These are phyloP conservation scores for Pentamera pediparva DNA, from an alignment of 53 echinoderm and acorn worm genomes.

Conservation along the genomic window DNA sequence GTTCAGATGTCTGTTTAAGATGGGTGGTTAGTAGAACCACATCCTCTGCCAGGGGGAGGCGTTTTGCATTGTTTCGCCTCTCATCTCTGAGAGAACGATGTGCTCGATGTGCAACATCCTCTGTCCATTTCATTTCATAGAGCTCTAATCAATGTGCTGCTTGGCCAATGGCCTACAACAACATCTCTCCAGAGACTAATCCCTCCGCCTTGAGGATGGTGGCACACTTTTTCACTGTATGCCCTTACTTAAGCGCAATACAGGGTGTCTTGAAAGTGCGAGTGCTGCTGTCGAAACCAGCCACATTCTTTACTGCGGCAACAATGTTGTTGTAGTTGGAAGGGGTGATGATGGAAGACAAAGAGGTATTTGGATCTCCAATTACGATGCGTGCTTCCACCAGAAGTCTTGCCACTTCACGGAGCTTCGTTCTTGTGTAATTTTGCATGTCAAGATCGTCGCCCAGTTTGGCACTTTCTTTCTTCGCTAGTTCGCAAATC, in stretches of 20 bases:
- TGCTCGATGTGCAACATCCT: background rate
- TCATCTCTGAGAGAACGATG: background rate
- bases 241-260: slow-evolving; percentile 40
- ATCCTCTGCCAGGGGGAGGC: slow-evolving; percentile 28
- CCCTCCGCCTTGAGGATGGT: slow-evolving; percentile 2
- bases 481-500: slow-evolving; percentile 57
- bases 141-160: background rate
- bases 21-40: slow-evolving; percentile 19
- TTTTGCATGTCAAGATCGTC: slow-evolving; percentile 57
- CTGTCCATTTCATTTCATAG: slow-evolving; percentile 26
- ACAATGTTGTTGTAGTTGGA: slow-evolving; percentile 11
- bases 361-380: slow-evolving; percentile 1
- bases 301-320: slow-evolving; percentile 15
- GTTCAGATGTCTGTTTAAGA: background rate
- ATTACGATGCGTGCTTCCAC: slow-evolving; percentile 29
- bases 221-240: slow-evolving; percentile 39
- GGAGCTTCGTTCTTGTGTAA: slow-evolving; percentile 51
- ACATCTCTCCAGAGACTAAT: slow-evolving; percentile 8
- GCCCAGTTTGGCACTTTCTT: slow-evolving; percentile 53
- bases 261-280: slow-evolving; percentile 14
- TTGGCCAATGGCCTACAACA: too few relatives aligned
- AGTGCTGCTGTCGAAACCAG: slow-evolving; percentile 36
- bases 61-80: slow-evolving; percentile 3
- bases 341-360: slow-evolving; percentile 19
- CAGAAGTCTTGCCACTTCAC: slow-evolving; percentile 56